These are phyloP conservation scores for Neocrepidodera transversa DNA, from an alignment of 2,888 invertebrate species.

Conservation along the genomic window DNA sequence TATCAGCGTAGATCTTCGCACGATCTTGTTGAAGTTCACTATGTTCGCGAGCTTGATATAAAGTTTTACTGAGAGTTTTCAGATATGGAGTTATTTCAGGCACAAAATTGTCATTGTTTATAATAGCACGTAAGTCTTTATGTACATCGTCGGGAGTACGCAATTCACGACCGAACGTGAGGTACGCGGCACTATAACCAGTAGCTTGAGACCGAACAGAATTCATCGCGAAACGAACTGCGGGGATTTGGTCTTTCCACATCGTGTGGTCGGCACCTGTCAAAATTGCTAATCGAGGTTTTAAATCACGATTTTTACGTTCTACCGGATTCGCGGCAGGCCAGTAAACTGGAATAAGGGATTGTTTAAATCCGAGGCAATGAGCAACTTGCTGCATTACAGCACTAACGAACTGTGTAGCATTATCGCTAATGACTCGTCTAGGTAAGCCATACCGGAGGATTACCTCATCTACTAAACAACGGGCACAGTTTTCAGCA, in stretches of 20 bases:
- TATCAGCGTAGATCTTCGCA: too few species aligned
- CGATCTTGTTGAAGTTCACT: not conserved
- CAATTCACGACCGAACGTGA: conserved; percentile 34
- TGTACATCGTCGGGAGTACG: conserved; percentile 39
- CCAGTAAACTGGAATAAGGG: not conserved
- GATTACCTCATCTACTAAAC: conserved; percentile 44
- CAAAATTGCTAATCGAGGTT: conserved; percentile 49
- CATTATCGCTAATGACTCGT: conserved; percentile 36
- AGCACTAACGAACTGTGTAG: conserved; percentile 3
- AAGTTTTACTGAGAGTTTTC: conserved; percentile 1
- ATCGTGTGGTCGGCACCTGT: conserved; percentile 44
- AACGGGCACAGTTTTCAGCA: conserved; percentile 38
- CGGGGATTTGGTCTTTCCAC: conserved; percentile 41
- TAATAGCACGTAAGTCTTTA: conserved; percentile 23
- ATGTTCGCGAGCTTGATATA: not conserved
- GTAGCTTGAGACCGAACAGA: conserved; percentile 35
- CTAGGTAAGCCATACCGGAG: too few species aligned
- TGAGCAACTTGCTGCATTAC: not conserved
- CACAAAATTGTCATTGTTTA: conserved; percentile 30
- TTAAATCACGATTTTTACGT: conserved; percentile 48
- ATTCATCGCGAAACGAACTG: conserved; percentile 55
- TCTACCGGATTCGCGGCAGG: conserved; percentile 36
- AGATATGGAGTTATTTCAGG: conserved; percentile 32
- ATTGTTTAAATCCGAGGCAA: conserved; percentile 41
- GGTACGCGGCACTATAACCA: conserved; percentile 49